Evolutionary conservation across 1,140 invertebrate genomes (phyloP).

Genomic region (Wasmannia auropunctata): DNA sequence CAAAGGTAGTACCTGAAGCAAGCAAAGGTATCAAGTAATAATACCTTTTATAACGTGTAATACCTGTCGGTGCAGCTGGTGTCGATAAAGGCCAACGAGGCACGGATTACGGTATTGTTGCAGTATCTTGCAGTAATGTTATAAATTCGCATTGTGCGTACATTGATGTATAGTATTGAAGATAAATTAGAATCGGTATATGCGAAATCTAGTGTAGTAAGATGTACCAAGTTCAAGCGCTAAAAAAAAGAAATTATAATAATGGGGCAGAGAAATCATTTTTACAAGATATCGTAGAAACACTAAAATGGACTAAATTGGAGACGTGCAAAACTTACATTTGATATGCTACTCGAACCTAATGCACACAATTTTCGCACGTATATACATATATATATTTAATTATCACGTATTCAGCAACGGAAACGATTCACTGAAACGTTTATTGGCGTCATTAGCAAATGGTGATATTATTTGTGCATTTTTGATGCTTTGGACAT

Average conservation of each 20-base stretch:
- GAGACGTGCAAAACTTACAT: constrained; percentile 34
- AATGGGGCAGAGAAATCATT: neutral
- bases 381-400: too few species aligned
- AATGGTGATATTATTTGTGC: constrained; percentile 19
- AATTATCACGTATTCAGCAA: neutral
- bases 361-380: constrained; percentile 29
- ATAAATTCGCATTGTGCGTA: constrained; percentile 39
- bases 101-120: constrained; percentile 50
- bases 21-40: constrained; percentile 55
- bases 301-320: constrained; percentile 11
- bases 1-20: constrained; percentile 71
- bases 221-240: constrained; percentile 6
- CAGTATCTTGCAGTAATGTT: constrained; percentile 37
- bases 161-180: constrained; percentile 40
- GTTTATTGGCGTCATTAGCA: constrained; percentile 2
- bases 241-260: constrained; percentile 16
- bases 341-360: constrained; percentile 50
- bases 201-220: constrained; percentile 38
- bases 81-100: neutral
- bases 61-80: constrained; percentile 1
- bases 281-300: constrained; percentile 17
- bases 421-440: neutral
- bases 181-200: constrained; percentile 11
- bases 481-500: constrained; percentile 5
- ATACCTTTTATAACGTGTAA: neutral